These are phyloP conservation scores for Coregonus sp. DNA, from an alignment of 2,797 vertebrate genomes.

Conservation along the genomic window DNA sequence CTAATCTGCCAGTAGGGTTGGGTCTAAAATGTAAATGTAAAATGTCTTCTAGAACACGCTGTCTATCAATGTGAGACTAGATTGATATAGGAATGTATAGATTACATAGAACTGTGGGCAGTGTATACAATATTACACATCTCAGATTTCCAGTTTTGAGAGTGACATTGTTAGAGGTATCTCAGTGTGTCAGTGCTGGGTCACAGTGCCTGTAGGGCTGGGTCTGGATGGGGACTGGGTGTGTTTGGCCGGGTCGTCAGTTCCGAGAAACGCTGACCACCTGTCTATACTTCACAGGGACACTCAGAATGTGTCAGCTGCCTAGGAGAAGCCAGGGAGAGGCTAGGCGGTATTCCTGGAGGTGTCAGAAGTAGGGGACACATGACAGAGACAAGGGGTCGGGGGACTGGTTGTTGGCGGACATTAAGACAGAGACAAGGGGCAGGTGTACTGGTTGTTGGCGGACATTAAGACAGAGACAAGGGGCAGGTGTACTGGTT, in stretches of 20 bases:
- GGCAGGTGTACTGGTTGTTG: no score
- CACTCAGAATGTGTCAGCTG: background rate
- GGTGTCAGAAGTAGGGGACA: background rate
- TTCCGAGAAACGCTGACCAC: background rate
- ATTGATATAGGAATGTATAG: background rate
- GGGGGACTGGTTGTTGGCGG: no score
- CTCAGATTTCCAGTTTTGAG: background rate
- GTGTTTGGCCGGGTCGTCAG: background rate
- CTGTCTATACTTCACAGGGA: background rate
- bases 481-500: no score
- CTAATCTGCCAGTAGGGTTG: no score
- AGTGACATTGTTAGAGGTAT: background rate
- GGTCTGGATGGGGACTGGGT: no score
- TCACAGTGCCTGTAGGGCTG: background rate
- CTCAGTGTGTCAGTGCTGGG: no score
- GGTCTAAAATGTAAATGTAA: no score
- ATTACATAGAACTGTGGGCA: background rate
- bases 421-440: no score
- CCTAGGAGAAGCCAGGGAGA: background rate
- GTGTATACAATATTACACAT: background rate
- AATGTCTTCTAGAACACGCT: no score
- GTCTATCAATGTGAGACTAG: no score
- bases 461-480: no score
- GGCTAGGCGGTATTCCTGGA: background rate
- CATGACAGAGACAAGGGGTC: background rate